A percentile compares a stretch with the other conserved stretches of the same genome.
Conservation (phyloP, 2,888 invertebrate genomes). For the Gasteruption jaculator region DNA sequence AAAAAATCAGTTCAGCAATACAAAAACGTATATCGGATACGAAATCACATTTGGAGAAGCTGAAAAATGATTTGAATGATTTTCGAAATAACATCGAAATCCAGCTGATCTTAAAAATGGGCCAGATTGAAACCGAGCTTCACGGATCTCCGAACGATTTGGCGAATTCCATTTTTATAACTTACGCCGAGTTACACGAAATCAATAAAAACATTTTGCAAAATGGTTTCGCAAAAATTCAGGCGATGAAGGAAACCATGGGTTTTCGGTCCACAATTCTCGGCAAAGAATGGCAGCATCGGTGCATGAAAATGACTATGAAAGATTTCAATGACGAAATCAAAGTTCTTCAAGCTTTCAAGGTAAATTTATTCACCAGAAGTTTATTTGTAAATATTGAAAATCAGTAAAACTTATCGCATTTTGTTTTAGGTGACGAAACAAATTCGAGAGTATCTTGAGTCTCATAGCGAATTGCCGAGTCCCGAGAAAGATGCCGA, state of each 20-base stretch:
- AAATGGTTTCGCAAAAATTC: slow-evolving; percentile 39
- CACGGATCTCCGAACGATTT: slow-evolving; percentile 25
- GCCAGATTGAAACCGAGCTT: slow-evolving; percentile 30
- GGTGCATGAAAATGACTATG: slow-evolving; percentile 33
- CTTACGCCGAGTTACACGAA: slow-evolving; percentile 23
- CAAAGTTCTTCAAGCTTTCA: slow-evolving; percentile 32
- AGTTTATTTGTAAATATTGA: slow-evolving; percentile 1
- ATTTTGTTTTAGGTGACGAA: slow-evolving; percentile 33
- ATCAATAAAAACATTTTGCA: slow-evolving; percentile 30
- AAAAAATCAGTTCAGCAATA: slow-evolving; percentile 23
- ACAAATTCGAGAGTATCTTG: slow-evolving; percentile 36
- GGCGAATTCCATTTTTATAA: slow-evolving; percentile 29
- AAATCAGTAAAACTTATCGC: slow-evolving; percentile 7
- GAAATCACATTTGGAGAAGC: slow-evolving; percentile 22
- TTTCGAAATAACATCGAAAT: slow-evolving; percentile 26
- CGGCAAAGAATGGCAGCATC: slow-evolving; percentile 41
- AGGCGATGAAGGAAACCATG: slow-evolving; percentile 34
- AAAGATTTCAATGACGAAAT: slow-evolving; percentile 36
- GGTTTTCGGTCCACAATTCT: slow-evolving; percentile 34
- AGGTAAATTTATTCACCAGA: too few relatives aligned
- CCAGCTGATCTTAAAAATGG: slow-evolving; percentile 32
- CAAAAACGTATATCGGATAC: slow-evolving; percentile 23
- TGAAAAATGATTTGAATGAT: slow-evolving; percentile 15
- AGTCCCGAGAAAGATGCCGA: slow-evolving; percentile 21
- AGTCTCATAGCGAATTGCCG: slow-evolving; percentile 16